Evolutionary conservation across 2,797 vertebrate genomes (phyloP).

Genomic region (Jordanella pulchra): DNA sequence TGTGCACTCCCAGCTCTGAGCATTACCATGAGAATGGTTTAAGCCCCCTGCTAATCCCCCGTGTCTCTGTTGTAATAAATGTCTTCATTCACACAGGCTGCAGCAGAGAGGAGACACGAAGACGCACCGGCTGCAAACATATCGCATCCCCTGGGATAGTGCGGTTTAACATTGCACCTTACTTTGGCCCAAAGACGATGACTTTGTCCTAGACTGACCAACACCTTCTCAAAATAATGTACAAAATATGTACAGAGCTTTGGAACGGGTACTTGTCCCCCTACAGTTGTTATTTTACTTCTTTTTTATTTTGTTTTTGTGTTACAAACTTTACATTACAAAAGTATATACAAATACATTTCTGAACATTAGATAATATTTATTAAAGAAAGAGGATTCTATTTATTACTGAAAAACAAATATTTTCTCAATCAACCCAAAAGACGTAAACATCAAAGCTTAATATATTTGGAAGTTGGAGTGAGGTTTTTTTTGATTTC

Average conservation of each 20-base stretch:
- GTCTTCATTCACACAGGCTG: constrained; percentile 94
- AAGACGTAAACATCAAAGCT: too few relatives aligned
- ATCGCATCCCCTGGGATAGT: constrained; percentile 32
- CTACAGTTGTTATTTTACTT: neutral
- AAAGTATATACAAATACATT: neutral
- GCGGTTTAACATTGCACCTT: constrained; percentile 49
- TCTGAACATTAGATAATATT: neutral
- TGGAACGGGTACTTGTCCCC: neutral
- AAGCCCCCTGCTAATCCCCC: constrained; percentile 94
- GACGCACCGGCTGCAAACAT: constrained; percentile 31
- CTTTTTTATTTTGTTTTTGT: neutral
- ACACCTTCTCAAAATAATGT: neutral
- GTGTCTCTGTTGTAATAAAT: constrained; percentile 91
- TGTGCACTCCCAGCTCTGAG: constrained; percentile 86
- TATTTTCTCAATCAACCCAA: too few relatives aligned
- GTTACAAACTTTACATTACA: neutral
- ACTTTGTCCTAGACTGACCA: neutral
- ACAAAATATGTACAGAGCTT: constrained; percentile 11
- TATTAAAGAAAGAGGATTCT: neutral
- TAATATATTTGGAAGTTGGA: too few relatives aligned
- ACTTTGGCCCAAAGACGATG: constrained; percentile 30
- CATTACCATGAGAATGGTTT: constrained; percentile 99
- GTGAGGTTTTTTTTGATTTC: too few relatives aligned
- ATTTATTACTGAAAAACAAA: too few relatives aligned
- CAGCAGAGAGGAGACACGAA: constrained; percentile 72